These are phyloP conservation scores for Ophion obscuratus DNA, from an alignment of 2,888 invertebrate genomes.

Conservation along the genomic window DNA sequence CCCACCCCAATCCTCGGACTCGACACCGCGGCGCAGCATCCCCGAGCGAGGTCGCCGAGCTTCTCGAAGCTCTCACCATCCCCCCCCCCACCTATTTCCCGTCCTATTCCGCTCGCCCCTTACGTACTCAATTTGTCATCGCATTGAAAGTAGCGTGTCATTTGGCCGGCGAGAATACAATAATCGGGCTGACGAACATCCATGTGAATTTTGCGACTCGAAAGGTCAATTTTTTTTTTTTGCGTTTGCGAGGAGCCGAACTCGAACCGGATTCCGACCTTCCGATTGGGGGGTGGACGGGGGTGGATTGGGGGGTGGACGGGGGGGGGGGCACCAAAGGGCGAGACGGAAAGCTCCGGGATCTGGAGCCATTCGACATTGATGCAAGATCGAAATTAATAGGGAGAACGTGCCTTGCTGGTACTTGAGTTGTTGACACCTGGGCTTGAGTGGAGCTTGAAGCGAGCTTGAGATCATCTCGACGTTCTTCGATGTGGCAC, in stretches of 20 bases:
- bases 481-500: too few species aligned
- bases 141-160: neutral
- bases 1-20: conserved; percentile 7
- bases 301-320: too few species aligned
- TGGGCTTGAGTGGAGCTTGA: too few species aligned
- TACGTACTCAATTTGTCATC: conserved; percentile 41
- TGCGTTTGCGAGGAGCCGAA: neutral
- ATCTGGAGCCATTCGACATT: neutral
- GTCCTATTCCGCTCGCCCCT: neutral
- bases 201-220: neutral
- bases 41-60: conserved; percentile 41
- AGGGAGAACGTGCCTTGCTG: neutral
- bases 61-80: conserved; percentile 32
- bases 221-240: neutral
- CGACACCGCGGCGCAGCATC: conserved; percentile 34
- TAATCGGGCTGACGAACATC: neutral
- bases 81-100: neutral
- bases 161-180: neutral
- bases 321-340: neutral
- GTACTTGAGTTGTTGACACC: neutral
- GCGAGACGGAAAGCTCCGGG: neutral
- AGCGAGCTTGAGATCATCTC: too few species aligned
- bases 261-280: too few species aligned
- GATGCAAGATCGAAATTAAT: neutral
- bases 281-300: too few species aligned